A percentile compares a stretch with the other conserved stretches of the same genome.
Evolutionary conservation across 53 echinoderm and acorn worm species (phyloP).

Genomic region (Actinopyga echinites): DNA sequence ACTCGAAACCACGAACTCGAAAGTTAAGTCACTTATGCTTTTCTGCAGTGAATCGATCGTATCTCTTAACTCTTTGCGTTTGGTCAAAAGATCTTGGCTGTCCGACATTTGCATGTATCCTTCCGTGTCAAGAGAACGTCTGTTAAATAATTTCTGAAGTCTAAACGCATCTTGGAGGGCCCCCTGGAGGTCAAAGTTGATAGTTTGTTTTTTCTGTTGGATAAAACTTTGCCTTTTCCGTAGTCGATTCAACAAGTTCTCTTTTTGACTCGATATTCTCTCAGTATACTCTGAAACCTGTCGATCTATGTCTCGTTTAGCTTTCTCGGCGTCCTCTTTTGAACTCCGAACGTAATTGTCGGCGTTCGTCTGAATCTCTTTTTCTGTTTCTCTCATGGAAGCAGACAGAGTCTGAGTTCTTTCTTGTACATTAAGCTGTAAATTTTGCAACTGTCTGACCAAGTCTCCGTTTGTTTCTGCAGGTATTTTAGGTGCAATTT

Average conservation of each 20-base stretch:
- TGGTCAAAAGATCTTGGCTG: background rate
- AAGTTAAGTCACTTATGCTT: background rate
- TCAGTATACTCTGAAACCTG: background rate
- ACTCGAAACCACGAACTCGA: background rate
- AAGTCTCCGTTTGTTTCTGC: no score
- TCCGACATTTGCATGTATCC: background rate
- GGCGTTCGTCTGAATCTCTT: background rate
- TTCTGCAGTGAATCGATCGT: background rate
- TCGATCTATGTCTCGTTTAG: background rate
- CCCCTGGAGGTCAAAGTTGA: background rate
- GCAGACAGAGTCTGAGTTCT: background rate
- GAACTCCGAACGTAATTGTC: background rate
- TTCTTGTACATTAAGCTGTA: no score
- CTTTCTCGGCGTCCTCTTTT: background rate
- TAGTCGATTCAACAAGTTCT: background rate
- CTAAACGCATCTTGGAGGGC: background rate
- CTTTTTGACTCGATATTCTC: background rate
- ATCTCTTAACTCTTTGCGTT: background rate
- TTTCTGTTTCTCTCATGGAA: background rate
- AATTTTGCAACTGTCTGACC: no score
- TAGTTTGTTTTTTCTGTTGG: background rate
- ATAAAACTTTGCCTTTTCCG: background rate
- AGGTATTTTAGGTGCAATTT: no score
- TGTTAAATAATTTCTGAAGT: background rate
- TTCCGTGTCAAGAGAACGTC: background rate